Evolutionary conservation across 2,888 invertebrate species (phyloP).

Genomic region (Platynereis dumerilii): DNA sequence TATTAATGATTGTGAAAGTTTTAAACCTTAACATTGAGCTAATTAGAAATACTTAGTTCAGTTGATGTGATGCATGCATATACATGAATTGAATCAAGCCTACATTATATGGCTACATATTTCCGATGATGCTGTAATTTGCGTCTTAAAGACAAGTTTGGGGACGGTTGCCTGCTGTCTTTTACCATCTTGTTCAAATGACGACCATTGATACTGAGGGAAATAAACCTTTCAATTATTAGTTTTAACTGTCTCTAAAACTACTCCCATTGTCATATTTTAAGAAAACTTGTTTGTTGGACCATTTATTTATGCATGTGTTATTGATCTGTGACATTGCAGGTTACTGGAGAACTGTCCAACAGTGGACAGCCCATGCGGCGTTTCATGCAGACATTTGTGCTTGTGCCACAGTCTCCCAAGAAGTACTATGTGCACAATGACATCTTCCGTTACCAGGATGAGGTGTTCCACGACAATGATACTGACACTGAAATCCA

Average conservation of each 20-base stretch:
- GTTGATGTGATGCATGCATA: no score
- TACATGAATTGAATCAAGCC: no score
- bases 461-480: conserved; percentile 74
- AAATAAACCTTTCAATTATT: no score
- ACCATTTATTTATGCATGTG: no score
- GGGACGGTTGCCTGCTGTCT: conserved; percentile 39
- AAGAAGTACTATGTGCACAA: conserved; percentile 99
- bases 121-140: conserved; percentile 34
- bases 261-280: no score
- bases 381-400: conserved; percentile 97
- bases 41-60: no score
- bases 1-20: not conserved
- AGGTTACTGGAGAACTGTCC: conserved; percentile 95
- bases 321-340: conserved; percentile 66
- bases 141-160: conserved; percentile 29
- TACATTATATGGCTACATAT: no score
- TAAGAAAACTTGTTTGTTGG: no score
- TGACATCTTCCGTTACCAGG: conserved; percentile 98
- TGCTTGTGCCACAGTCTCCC: conserved; percentile 90
- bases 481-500: conserved; percentile 57
- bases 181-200: conserved; percentile 14
- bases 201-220: not conserved
- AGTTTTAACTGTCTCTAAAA: no score
- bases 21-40: no score
- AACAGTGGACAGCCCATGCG: conserved; percentile 97